phyloP scores from a whole-genome alignment of 2,113 vertebrate species.

The Eptesicus fuscus region DNA sequence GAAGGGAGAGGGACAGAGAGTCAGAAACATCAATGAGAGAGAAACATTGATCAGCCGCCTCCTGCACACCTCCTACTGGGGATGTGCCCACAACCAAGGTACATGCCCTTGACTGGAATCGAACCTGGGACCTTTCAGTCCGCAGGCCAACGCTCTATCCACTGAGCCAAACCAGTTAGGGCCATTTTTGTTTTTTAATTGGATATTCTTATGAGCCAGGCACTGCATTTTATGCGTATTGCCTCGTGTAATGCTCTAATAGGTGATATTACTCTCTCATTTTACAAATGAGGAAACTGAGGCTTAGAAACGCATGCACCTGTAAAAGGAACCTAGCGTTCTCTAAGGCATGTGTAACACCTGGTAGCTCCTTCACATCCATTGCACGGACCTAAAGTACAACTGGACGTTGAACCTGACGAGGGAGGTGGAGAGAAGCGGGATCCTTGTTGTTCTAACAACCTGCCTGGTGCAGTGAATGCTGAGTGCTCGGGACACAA shows the following conservation, averaged over 20 bases:
- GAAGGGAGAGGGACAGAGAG: no score
- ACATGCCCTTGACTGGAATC: no score
- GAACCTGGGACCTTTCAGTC: no score
- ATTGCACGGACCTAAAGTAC: background rate
- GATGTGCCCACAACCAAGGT: no score
- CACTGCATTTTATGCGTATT: background rate
- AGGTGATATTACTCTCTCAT: background rate
- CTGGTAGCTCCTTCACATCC: background rate
- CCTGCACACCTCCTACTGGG: no score
- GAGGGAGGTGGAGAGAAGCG: background rate
- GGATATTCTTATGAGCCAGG: background rate
- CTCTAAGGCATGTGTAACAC: background rate
- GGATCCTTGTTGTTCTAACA: background rate
- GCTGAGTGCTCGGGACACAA: background rate
- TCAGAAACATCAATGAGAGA: no score
- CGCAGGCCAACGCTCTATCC: no score
- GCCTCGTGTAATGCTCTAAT: background rate
- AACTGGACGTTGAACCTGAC: background rate
- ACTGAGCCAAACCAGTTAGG: no score
- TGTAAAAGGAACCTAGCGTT: background rate
- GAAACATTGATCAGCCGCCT: no score
- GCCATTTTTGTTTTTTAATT: background rate
- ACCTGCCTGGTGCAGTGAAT: background rate
- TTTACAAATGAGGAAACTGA: background rate
- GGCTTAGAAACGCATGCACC: background rate